Base-by-base conservation (phyloP, 2,888 invertebrate species). In the Lissonota sp. region DNA sequence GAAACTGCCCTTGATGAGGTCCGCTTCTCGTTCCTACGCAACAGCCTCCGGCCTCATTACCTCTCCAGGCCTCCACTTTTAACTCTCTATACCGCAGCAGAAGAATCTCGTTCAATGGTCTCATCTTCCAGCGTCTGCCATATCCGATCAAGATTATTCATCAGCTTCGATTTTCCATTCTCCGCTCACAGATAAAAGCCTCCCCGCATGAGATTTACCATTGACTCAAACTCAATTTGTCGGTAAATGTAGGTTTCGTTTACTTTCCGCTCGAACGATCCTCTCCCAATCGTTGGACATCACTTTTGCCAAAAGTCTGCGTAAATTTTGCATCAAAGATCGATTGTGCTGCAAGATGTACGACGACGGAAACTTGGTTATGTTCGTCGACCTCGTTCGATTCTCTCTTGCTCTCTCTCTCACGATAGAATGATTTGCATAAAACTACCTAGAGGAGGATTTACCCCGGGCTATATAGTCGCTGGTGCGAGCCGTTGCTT, bases 371-470 rank as follows among this genome's bases (percentile, higher is more conserved):
- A 77, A 81, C 75, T 77, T 64, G 37, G 77, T 63, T 74, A 79
- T 79, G 81, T 84, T 82, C 83, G 81, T 83, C 81, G 84, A 84
- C 84, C 84, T 84, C 78, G 67, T 62, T 76, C 63, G 72, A 44
- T 8, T 12, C 51, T 63, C 74, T 71, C 62, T 63, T 49, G 73
- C 57, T 74, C 77, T n/a, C n/a, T n/a, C n/a, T n/a, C n/a, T n/a
- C n/a, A n/a, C 72, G n/a, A 69, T 49, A 64, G 73, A 82, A 85
- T 80, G 83, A 89, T 90, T 90, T 90, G 87, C 90, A 90, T 89
- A 86, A 87, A 87, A 89, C 85, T 87, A 87, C 82, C 84, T 85
- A 84, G 85, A 86, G 83, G 80, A 86, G 85, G 83, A 83, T 80
- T 79, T 81, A 75, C 75, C 74, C 76, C 71, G 72, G 77, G 79